Evolutionary conservation across 2,888 invertebrate species (phyloP).

Genomic region (Spicauda simplicius): DNA sequence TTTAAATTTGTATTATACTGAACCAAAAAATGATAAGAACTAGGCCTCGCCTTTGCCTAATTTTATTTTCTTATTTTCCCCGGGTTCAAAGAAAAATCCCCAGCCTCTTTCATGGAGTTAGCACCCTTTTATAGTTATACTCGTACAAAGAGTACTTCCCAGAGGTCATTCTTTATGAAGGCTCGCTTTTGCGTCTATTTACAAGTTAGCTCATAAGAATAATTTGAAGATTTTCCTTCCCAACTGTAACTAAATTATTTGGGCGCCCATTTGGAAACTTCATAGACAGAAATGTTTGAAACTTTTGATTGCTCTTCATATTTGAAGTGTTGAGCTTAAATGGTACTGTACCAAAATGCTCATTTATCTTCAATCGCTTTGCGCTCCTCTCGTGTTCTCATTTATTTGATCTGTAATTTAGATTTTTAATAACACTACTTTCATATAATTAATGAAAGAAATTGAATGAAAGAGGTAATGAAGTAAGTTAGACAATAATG

Average conservation of each 20-base stretch:
- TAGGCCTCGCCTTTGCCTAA: constrained; percentile 12
- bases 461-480: no score
- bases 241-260: constrained; percentile 28
- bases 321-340: constrained; percentile 3
- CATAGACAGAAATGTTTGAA: constrained; percentile 21
- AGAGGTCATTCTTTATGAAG: constrained; percentile 23
- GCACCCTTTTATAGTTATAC: constrained; percentile 37
- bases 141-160: constrained; percentile 28
- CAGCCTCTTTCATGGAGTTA: constrained; percentile 29
- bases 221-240: constrained; percentile 30
- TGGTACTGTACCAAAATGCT: not conserved
- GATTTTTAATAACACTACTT: no score
- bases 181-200: constrained; percentile 22
- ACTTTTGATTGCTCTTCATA: constrained; percentile 27
- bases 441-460: no score
- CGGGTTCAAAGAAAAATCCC: constrained; percentile 24
- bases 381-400: no score
- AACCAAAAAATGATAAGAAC: constrained; percentile 10
- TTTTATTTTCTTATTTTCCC: constrained; percentile 30
- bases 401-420: no score
- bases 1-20: not conserved
- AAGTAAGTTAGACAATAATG: no score
- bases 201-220: constrained; percentile 35
- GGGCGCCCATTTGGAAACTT: constrained; percentile 18
- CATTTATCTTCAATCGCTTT: not conserved